A percentile compares a stretch with the other conserved stretches of the same genome.
These are phyloP conservation scores for Tromatobia lineatoria DNA, from an alignment of 2,888 invertebrate species.

Conservation along the genomic window DNA sequence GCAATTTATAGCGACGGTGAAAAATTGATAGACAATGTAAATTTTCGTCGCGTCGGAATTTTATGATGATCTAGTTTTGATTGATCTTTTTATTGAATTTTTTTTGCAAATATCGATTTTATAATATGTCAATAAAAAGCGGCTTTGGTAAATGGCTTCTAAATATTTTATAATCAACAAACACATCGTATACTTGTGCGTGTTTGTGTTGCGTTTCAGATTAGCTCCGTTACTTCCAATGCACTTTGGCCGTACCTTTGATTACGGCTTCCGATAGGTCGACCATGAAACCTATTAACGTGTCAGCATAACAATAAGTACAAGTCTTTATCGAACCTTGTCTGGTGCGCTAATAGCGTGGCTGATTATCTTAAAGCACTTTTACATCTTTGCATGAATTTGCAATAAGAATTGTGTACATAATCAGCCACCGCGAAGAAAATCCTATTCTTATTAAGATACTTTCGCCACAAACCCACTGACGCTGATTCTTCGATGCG, in stretches of 20 bases:
- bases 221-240: neutral
- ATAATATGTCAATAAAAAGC: neutral
- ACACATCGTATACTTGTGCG: conserved; percentile 28
- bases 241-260: neutral
- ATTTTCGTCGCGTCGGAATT: too few species aligned
- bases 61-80: neutral
- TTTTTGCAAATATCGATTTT: neutral
- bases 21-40: neutral
- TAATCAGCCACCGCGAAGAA: conserved; percentile 11
- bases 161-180: neutral
- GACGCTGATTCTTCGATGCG: conserved; percentile 5
- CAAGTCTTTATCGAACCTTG: conserved; percentile 22
- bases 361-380: conserved; percentile 23
- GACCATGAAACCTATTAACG: conserved; percentile 16
- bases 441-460: conserved; percentile 15
- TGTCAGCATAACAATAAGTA: neutral
- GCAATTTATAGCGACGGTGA: neutral
- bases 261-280: neutral
- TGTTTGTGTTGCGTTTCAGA: conserved; percentile 14
- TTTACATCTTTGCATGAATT: conserved; percentile 8
- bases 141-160: neutral
- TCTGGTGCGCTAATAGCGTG: conserved; percentile 33
- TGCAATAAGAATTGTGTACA: neutral
- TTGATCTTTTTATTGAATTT: neutral
- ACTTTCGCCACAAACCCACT: conserved; percentile 22